A percentile compares a stretch with the other conserved stretches of the same genome.
Conservation (phyloP, 1,140 invertebrate species). For the Schmidtea mediterranea region DNA sequence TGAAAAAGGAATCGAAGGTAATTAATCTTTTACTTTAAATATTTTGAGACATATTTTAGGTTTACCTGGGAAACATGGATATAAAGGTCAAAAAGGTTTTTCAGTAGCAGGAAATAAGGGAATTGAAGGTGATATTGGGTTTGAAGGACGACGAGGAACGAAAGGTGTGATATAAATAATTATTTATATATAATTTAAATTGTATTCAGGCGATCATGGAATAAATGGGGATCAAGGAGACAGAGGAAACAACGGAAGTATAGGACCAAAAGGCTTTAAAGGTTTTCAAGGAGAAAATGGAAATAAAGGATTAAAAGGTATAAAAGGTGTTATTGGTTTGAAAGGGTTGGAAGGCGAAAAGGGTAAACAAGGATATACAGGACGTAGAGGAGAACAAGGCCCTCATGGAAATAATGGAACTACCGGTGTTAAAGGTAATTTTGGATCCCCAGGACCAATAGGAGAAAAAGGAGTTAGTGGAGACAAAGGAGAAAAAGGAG, state of each 20-base stretch:
- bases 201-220: not conserved
- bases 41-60: no score
- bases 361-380: not conserved
- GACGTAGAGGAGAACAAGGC: not conserved
- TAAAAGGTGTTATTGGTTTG: no score
- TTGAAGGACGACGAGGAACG: not conserved
- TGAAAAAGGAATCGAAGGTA: not conserved
- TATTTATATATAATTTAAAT: no score
- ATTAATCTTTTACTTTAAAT: no score
- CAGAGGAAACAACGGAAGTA: no score
- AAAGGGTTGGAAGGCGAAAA: not conserved
- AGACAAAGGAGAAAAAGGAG: not conserved
- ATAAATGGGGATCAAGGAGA: not conserved
- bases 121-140: not conserved
- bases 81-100: no score
- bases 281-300: no score
- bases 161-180: not conserved
- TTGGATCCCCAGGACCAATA: not conserved
- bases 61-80: no score
- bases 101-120: not conserved
- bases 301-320: no score
- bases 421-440: not conserved
- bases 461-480: not conserved
- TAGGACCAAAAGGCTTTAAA: no score
- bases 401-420: not conserved